Conservation (phyloP, 1,140 invertebrate genomes). For the Caerostris darwini region DNA sequence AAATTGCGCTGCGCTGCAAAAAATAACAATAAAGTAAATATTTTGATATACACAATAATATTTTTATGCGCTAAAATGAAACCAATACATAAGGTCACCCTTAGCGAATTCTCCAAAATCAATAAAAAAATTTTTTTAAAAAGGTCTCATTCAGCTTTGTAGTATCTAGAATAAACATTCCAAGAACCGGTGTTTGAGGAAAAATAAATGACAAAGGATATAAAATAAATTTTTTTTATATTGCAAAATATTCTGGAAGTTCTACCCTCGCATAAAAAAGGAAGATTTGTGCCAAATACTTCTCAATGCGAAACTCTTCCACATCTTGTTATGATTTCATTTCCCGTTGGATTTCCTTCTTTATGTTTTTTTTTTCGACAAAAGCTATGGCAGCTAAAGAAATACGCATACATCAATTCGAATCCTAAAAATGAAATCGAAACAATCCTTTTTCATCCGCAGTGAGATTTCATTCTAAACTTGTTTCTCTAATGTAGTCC, state of each 20-base stretch:
- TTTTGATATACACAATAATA: neutral
- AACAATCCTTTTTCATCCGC: conserved; percentile 52
- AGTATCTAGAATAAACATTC: neutral
- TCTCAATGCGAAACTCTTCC: neutral
- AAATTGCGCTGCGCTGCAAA: no score
- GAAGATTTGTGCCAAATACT: neutral
- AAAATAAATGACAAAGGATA: conserved; percentile 31
- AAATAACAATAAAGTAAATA: no score
- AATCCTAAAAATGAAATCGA: conserved; percentile 56
- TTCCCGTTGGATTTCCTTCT: conserved; percentile 42
- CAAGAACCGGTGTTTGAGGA: neutral
- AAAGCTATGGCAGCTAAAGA: neutral
- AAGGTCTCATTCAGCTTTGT: neutral
- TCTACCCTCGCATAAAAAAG: neutral
- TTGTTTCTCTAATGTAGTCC: conserved; percentile 41
- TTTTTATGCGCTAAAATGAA: neutral
- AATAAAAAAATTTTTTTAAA: neutral
- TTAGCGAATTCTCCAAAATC: neutral
- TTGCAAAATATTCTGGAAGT: neutral
- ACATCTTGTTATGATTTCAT: conserved; percentile 63
- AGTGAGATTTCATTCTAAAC: conserved; percentile 24
- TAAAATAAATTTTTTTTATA: conserved; percentile 36
- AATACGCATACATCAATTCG: conserved; percentile 41
- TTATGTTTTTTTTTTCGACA: conserved; percentile 10
- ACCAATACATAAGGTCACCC: neutral